These are phyloP conservation scores for Sycophila texana DNA, from an alignment of 2,888 invertebrate genomes.

Conservation along the genomic window DNA sequence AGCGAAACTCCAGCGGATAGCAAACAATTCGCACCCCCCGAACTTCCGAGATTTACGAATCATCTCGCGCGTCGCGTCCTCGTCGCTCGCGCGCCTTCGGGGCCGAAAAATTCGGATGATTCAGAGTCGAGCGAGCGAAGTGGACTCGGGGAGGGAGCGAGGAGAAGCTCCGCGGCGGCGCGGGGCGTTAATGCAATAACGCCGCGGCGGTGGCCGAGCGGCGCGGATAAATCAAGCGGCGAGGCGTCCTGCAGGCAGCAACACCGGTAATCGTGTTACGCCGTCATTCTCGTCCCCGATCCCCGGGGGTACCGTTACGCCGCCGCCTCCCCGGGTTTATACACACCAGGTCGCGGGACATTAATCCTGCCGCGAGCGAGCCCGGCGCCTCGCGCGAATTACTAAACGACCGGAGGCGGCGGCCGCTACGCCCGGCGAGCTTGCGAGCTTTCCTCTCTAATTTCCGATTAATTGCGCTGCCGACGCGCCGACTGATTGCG, in stretches of 20 bases:
- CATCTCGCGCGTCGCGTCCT: background rate
- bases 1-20: too few relatives aligned
- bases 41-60: too few relatives aligned
- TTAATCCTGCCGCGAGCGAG: constrained; percentile 49
- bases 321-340: constrained; percentile 47
- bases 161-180: constrained; percentile 19
- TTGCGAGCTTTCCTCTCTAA: background rate
- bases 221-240: constrained; percentile 72
- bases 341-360: constrained; percentile 49
- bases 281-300: constrained; percentile 57
- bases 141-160: constrained; percentile 26
- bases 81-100: background rate
- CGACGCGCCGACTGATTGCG: too few relatives aligned
- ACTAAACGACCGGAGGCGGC: constrained; percentile 44
- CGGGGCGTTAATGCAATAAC: constrained; percentile 74
- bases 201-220: constrained; percentile 60
- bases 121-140: constrained; percentile 45
- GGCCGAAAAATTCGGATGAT: constrained; percentile 50
- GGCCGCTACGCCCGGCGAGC: background rate
- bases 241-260: constrained; percentile 61
- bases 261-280: constrained; percentile 70
- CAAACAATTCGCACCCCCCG: too few relatives aligned
- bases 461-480: constrained; percentile 22
- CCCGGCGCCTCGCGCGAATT: constrained; percentile 41
- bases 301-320: constrained; percentile 70